Percentiles rank a stretch among this genome's conserved stretches.
Conservation (phyloP, 2,113 vertebrate genomes). For the Gymnarchus niloticus region DNA sequence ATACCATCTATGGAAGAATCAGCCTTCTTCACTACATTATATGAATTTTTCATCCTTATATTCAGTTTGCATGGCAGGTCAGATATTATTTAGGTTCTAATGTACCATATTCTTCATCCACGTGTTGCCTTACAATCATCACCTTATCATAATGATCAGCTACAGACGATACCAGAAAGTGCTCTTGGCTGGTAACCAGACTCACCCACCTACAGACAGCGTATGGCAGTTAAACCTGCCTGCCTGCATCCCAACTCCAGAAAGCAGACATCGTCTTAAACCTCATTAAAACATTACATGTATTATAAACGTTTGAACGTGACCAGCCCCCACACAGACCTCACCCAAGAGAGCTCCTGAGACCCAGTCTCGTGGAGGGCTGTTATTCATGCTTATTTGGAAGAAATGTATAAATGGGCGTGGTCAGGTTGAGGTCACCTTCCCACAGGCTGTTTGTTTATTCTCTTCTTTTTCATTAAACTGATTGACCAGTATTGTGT, state of each 20-base stretch:
- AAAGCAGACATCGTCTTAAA: neutral
- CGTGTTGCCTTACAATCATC: neutral
- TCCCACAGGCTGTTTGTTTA: neutral
- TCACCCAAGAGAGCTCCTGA: neutral
- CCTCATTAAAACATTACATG: neutral
- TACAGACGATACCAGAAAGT: too few species aligned
- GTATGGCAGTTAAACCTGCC: neutral
- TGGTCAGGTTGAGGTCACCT: neutral
- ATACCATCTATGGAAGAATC: too few species aligned
- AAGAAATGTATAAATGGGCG: neutral
- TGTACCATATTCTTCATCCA: neutral
- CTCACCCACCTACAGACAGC: neutral
- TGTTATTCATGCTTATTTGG: neutral
- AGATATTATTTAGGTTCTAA: neutral
- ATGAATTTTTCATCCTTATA: too few species aligned
- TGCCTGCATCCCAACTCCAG: neutral
- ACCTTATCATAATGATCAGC: too few species aligned
- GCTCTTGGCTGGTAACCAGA: too few species aligned
- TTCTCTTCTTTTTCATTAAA: neutral
- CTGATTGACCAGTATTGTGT: neutral
- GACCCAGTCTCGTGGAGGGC: neutral
- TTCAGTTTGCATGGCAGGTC: neutral
- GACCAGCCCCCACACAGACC: neutral
- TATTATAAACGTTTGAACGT: neutral
- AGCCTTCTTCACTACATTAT: too few species aligned